Conservation (phyloP, 35 echinoderm and acorn worm genomes). For the Heliocidaris erythrogramma region DNA sequence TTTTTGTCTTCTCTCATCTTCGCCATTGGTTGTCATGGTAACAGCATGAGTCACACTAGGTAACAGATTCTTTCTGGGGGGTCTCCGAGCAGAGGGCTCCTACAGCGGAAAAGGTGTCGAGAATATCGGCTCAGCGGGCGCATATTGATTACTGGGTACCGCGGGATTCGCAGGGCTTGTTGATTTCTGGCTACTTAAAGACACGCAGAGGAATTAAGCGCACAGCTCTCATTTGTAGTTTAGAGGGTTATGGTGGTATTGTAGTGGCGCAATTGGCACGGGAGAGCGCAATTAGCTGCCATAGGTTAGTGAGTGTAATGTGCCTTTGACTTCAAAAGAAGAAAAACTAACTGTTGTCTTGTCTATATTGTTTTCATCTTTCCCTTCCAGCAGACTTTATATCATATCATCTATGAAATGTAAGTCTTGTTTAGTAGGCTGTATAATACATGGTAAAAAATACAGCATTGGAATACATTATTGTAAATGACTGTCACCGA, state of each 20-base stretch:
- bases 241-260: not conserved
- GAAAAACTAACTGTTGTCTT: too few species aligned
- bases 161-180: slow-evolving; percentile 19
- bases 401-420: too few species aligned
- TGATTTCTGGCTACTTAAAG: slow-evolving; percentile 31
- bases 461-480: too few species aligned
- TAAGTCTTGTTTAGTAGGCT: too few species aligned
- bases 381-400: too few species aligned
- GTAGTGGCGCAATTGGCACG: not conserved
- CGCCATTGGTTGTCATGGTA: not conserved
- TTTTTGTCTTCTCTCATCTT: not conserved
- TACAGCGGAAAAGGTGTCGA: slow-evolving; percentile 15
- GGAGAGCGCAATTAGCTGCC: not conserved
- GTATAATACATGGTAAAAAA: too few species aligned
- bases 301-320: not conserved
- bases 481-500: too few species aligned
- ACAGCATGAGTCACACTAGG: not conserved
- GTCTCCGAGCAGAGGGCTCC: not conserved
- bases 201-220: slow-evolving; percentile 3
- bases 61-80: not conserved
- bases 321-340: not conserved
- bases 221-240: not conserved
- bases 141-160: slow-evolving; percentile 12
- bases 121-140: slow-evolving; percentile 23
- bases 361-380: too few species aligned